Base-by-base conservation (phyloP, 2,888 invertebrate genomes). In the Ochropacha duplaris region DNA sequence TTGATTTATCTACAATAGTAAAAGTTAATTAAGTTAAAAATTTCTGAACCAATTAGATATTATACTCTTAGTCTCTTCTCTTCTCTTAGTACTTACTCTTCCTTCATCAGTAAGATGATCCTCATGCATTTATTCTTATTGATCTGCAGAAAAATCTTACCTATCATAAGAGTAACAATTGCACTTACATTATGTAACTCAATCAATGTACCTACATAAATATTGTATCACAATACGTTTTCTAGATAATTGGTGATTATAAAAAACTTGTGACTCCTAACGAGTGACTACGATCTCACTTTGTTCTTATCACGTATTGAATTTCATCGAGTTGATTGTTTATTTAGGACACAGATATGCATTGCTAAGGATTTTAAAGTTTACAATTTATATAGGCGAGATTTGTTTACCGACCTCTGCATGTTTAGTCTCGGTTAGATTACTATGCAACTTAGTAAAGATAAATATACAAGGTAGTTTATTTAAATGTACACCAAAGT, bases 341-440 rank as follows among this genome's bases (percentile, higher is more conserved):
- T 78, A 59, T 60, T 77, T 73, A 76, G 76, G 78, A 69, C 56
- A 54, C 64, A 71, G 69, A 68, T 67, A 65, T 69, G 71, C 72
- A 65, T 66, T 68, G 65, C 64, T 68, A 58, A 65, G 61, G 65
- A 60, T 62, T 65, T 68, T 62, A 56, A 68, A 60, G 28, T 24
- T 39, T 36, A 50, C 39, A 44, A 14, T 44, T 44, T 19, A 68
- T 61, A 65, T 69, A 61, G 56, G 64, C 59, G 57, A 54, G 58
- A 54, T 60, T 56, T 75, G 71, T 73, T 76, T 72, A 68, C 59
- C 16, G 19, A 52, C 31, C 52, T 66, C 54, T 56, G 57, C 55
- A 50, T 60, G 34, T 68, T 65, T 58, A 54, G 70, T 65, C 70
- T 71, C 69, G 67, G 61, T 68, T 60, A 62, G 31, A 52, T 31